These are phyloP conservation scores for Hyphantria cunea DNA, from an alignment of 1,140 invertebrate species.

Conservation along the genomic window DNA sequence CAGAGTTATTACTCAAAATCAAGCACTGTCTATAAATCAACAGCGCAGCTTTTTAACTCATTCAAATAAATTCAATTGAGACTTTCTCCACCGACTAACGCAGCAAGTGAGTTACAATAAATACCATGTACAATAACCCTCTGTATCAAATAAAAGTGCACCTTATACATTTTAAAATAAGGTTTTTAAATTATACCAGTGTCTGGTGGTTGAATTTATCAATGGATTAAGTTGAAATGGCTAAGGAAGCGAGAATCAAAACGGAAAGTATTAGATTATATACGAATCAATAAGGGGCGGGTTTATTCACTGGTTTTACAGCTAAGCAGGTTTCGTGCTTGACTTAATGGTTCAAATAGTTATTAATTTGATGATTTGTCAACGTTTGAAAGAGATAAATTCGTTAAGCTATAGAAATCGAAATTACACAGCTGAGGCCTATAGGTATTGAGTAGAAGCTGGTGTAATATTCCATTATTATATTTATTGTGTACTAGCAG, in stretches of 20 bases:
- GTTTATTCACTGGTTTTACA: constrained; percentile 28
- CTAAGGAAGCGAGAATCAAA: constrained; percentile 22
- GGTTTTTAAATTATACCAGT: background rate
- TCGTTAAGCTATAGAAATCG: too few species aligned
- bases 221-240: constrained; percentile 33
- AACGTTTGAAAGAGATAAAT: background rate
- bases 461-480: too few species aligned
- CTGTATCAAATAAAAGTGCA: constrained; percentile 3
- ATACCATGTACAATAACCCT: background rate
- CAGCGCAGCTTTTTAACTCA: constrained; percentile 17
- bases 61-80: constrained; percentile 28
- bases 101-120: constrained; percentile 22
- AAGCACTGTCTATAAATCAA: constrained; percentile 10
- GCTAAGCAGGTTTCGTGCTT: constrained; percentile 14
- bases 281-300: constrained; percentile 31
- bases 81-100: constrained; percentile 25
- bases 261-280: constrained; percentile 40
- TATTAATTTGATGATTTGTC: constrained; percentile 12
- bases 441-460: too few species aligned
- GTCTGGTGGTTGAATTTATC: constrained; percentile 8
- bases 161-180: background rate
- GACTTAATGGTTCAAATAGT: too few species aligned
- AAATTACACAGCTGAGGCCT: too few species aligned
- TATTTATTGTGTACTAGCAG: too few species aligned
- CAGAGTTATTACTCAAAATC: background rate